Base-by-base conservation (phyloP, 2,113 vertebrate species). In the Gymnarchus niloticus region DNA sequence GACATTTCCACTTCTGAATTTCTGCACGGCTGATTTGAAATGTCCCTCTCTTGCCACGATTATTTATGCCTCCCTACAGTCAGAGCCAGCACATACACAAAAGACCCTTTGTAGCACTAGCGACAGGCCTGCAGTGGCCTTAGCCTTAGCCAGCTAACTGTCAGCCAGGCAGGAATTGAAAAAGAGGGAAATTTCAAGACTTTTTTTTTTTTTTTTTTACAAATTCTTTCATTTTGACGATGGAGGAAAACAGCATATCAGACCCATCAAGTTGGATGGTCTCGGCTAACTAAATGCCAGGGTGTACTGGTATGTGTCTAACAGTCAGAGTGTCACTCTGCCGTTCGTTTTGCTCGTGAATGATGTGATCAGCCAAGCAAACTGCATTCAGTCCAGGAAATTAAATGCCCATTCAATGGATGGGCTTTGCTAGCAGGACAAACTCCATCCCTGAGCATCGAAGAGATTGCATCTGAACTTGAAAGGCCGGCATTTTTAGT, bases 11-110 rank as follows among this genome's bases (percentile, higher is more conserved):
- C 87, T 85, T 87, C 86, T 77, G 84, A 85, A 81, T 83, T 83
- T 78, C 86, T 33, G 37, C 81, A 54, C 85, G 85, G 85, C 84
- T 89, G 76, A 87, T 89, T 84, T 87, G 59, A 83, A 87, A 83
- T 76, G 48, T 85, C 85, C 85, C 59, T 85, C 56, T 81, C 61
- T 84, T 85, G 85, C 83, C 57, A 84, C 85, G 87, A 87, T 88
- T 88, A 88, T 88, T 87, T 87, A 88, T 87, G 86, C 90, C 87
- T 85, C 83, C 85, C 80, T 86, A 84, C 87, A 84, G 86, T 80
- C 85, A 56, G 82, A 73, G 84, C 82, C 84, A 56, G 51, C 44
- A 61, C 80, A 3, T 4, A 88, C 85, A 90, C 88, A 90, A 88
- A 87, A 85, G 81, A 54, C 84, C 87, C 88, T 90, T 89, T 90